Conservation (phyloP, 2,113 vertebrate species). For the Holacanthus passer region DNA sequence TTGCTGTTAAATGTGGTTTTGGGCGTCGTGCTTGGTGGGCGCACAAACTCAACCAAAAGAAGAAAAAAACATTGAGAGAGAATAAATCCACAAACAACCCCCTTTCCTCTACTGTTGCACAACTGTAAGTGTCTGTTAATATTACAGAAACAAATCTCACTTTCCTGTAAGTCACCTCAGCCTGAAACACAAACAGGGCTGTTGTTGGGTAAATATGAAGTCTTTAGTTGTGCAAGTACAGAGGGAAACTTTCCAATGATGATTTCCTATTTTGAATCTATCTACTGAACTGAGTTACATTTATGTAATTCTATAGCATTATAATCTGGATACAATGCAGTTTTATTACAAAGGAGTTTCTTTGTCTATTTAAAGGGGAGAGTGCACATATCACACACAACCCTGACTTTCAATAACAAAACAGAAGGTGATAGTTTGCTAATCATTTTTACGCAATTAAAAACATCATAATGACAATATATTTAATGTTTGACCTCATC, state of each 20-base stretch:
- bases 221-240: background rate
- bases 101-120: conserved; percentile 22
- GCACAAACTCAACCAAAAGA: background rate
- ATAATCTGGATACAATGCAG: background rate
- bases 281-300: background rate
- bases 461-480: too few relatives aligned
- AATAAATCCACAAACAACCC: conserved; percentile 8
- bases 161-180: conserved; percentile 5
- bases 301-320: background rate
- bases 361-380: too few relatives aligned
- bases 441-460: too few relatives aligned
- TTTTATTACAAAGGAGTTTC: too few relatives aligned
- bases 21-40: conserved; percentile 34
- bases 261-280: background rate
- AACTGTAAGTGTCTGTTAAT: conserved; percentile 9
- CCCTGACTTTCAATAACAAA: too few relatives aligned
- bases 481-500: too few relatives aligned
- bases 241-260: background rate
- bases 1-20: conserved; percentile 43
- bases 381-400: too few relatives aligned
- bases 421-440: too few relatives aligned
- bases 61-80: background rate
- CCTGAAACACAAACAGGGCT: conserved; percentile 16
- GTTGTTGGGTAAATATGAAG: background rate
- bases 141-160: background rate